phyloP scores from a whole-genome alignment of 2,888 invertebrate species.

The Ormyrus rosae region DNA sequence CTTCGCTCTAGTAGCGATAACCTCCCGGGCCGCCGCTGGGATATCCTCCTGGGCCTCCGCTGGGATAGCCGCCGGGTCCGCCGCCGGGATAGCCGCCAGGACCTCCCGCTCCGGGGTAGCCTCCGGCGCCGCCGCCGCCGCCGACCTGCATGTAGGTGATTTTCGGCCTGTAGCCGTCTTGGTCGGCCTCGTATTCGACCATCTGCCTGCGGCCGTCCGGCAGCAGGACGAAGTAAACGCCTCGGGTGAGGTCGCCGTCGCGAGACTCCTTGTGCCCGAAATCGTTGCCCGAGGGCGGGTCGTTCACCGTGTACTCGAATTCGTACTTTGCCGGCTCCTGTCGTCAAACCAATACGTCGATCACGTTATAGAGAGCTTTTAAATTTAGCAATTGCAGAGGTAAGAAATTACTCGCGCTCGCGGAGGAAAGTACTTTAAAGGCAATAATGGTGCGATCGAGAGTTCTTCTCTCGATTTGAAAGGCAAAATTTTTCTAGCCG shows the following conservation, averaged over 20 bases:
- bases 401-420: no score
- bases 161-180: constrained; percentile 82
- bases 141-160: constrained; percentile 81
- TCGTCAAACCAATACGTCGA: no score
- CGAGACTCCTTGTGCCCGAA: constrained; percentile 75
- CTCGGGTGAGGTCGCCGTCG: constrained; percentile 74
- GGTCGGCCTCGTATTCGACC: constrained; percentile 84
- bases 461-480: no score
- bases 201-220: constrained; percentile 77
- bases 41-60: constrained; percentile 38
- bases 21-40: constrained; percentile 26
- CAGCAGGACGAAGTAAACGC: constrained; percentile 74
- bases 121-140: constrained; percentile 36
- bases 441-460: no score
- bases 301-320: constrained; percentile 75
- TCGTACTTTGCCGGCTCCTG: constrained; percentile 75
- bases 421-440: no score
- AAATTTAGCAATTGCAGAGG: no score
- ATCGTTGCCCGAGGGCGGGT: constrained; percentile 71
- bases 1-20: neutral
- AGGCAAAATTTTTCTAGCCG: no score
- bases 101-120: constrained; percentile 36
- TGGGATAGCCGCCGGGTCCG: constrained; percentile 46
- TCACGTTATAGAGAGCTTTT: no score
- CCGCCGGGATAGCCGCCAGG: constrained; percentile 44